Evolutionary conservation across 2,888 invertebrate genomes (phyloP).

Genomic region (Mayetiola destructor): DNA sequence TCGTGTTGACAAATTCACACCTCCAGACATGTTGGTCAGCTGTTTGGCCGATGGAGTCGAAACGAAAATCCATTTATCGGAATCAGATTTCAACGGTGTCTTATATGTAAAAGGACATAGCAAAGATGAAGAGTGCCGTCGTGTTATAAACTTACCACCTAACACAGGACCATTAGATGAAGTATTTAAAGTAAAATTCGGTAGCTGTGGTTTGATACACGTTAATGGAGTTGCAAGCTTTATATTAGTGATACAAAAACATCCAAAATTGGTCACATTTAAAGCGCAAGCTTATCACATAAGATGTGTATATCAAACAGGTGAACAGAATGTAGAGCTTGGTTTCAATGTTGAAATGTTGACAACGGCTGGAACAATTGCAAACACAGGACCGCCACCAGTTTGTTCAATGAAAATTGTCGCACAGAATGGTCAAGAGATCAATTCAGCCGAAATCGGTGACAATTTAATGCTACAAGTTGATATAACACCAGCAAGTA

Average conservation of each 20-base stretch:
- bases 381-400: slow-evolving; percentile 87
- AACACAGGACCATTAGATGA: slow-evolving; percentile 52
- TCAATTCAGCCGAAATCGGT: slow-evolving; percentile 83
- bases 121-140: slow-evolving; percentile 78
- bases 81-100: slow-evolving; percentile 74
- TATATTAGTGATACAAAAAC: slow-evolving; percentile 88
- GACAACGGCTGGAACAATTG: slow-evolving; percentile 87
- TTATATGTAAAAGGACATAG: slow-evolving; percentile 89
- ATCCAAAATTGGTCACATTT: slow-evolving; percentile 87
- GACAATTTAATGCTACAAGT: slow-evolving; percentile 76
- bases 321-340: slow-evolving; percentile 79
- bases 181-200: slow-evolving; percentile 78
- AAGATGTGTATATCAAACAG: slow-evolving; percentile 87
- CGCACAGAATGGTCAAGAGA: slow-evolving; percentile 71
- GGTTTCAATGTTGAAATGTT: slow-evolving; percentile 93
- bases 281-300: slow-evolving; percentile 93
- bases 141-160: slow-evolving; percentile 60
- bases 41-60: slow-evolving; percentile 86
- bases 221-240: slow-evolving; percentile 85
- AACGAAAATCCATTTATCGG: slow-evolving; percentile 60
- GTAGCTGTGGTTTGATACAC: slow-evolving; percentile 81
- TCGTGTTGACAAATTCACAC: slow-evolving; percentile 39
- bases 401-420: slow-evolving; percentile 86
- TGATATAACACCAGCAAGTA: slow-evolving; percentile 63
- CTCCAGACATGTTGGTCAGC: slow-evolving; percentile 73